A percentile compares a stretch with the other conserved stretches of the same genome.
These are phyloP conservation scores for Gambusia affinis DNA, from an alignment of 2,113 vertebrate genomes.

Conservation along the genomic window DNA sequence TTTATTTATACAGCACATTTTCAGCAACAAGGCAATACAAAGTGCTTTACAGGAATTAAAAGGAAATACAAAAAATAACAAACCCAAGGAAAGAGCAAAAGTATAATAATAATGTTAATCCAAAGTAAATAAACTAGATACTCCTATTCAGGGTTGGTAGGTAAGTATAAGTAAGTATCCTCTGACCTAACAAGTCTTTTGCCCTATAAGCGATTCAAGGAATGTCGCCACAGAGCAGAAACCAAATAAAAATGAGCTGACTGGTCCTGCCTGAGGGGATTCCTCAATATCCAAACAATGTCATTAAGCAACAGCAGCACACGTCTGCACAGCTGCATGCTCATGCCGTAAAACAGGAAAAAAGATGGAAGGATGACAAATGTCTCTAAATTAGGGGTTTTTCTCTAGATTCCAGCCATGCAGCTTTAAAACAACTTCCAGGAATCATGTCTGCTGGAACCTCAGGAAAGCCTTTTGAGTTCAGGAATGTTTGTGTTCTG, in stretches of 20 bases:
- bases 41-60: no score
- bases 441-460: neutral
- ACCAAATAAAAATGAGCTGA: constrained; percentile 21
- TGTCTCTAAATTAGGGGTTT: neutral
- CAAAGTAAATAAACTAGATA: no score
- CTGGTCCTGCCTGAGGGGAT: constrained; percentile 6
- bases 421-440: constrained; percentile 5
- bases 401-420: constrained; percentile 36
- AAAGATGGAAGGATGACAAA: neutral
- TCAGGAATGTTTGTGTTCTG: constrained; percentile 9
- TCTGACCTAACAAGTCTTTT: neutral
- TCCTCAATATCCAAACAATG: constrained; percentile 15
- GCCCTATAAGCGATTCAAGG: constrained; percentile 18
- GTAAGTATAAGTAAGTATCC: no score
- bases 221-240: constrained; percentile 13
- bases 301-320: neutral
- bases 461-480: constrained; percentile 16
- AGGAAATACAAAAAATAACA: no score
- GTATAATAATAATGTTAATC: no score
- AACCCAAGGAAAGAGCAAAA: no score
- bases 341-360: constrained; percentile 25
- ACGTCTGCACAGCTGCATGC: constrained; percentile 35
- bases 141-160: no score
- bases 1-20: no score
- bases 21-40: no score